Conservation (phyloP, 2,888 invertebrate species). For the Drosophila stalkeri region DNA sequence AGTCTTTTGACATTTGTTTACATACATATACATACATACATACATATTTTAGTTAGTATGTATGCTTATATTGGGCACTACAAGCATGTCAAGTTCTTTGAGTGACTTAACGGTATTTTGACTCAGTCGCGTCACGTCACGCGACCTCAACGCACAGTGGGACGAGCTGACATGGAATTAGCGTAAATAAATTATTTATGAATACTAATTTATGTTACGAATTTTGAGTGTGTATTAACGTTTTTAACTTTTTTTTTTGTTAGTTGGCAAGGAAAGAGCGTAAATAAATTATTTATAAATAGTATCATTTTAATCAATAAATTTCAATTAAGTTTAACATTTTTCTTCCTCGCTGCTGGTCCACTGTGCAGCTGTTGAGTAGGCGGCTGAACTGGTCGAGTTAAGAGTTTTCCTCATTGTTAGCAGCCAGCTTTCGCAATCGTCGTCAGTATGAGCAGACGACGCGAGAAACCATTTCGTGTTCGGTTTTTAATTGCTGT, state of each 20-base stretch:
- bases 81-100: slow-evolving; percentile 42
- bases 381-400: slow-evolving; percentile 42
- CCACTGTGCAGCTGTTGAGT: slow-evolving; percentile 33
- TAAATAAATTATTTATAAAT: no score
- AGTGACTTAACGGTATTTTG: slow-evolving; percentile 44
- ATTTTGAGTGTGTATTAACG: no score
- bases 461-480: neutral
- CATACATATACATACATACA: slow-evolving; percentile 10
- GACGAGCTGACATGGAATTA: neutral
- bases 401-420: slow-evolving; percentile 30
- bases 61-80: slow-evolving; percentile 6
- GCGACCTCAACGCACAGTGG: slow-evolving; percentile 40
- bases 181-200: neutral
- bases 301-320: neutral
- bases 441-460: neutral
- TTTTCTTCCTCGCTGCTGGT: neutral
- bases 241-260: no score
- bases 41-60: neutral
- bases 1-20: slow-evolving; percentile 31
- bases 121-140: slow-evolving; percentile 39
- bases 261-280: no score
- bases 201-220: no score
- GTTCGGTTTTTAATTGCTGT: neutral
- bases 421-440: slow-evolving; percentile 18
- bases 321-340: no score